Conservation (phyloP, 2,797 vertebrate species). For the Dromococcyx pavoninus region DNA sequence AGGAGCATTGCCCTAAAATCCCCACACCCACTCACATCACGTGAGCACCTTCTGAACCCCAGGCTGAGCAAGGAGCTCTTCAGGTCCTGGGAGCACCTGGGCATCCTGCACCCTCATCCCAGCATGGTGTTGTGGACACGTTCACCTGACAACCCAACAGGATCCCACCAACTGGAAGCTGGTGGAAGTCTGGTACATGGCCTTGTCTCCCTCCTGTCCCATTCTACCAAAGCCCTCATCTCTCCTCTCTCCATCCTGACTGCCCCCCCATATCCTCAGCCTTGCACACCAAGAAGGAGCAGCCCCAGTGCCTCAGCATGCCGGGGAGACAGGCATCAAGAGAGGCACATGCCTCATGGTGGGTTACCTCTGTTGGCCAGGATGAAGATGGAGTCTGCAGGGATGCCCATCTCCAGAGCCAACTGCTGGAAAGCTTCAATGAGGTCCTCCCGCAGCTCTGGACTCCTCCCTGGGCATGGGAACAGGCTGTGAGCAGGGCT, state of each 20-base stretch:
- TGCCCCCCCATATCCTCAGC: accelerated
- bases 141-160: background rate
- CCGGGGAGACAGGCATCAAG: background rate
- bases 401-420: conserved; percentile 80
- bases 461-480: conserved; percentile 80
- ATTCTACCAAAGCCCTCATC: background rate
- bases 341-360: accelerated
- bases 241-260: background rate
- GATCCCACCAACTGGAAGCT: background rate
- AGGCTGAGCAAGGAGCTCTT: background rate
- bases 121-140: background rate
- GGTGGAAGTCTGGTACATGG: background rate
- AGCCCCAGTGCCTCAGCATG: background rate
- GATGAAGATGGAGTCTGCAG: conserved; percentile 70
- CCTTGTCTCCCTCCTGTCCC: background rate
- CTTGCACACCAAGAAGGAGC: background rate
- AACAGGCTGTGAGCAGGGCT: background rate
- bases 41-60: background rate
- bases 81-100: background rate
- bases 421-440: conserved; percentile 84
- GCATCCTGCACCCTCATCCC: background rate
- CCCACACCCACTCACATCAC: background rate
- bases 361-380: conserved; percentile 82
- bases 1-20: background rate
- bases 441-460: conserved; percentile 76